Percentiles rank a stretch among this genome's conserved stretches.
These are phyloP conservation scores for Philypnodon macrostomus DNA, from an alignment of 2,797 vertebrate species.

Conservation along the genomic window DNA sequence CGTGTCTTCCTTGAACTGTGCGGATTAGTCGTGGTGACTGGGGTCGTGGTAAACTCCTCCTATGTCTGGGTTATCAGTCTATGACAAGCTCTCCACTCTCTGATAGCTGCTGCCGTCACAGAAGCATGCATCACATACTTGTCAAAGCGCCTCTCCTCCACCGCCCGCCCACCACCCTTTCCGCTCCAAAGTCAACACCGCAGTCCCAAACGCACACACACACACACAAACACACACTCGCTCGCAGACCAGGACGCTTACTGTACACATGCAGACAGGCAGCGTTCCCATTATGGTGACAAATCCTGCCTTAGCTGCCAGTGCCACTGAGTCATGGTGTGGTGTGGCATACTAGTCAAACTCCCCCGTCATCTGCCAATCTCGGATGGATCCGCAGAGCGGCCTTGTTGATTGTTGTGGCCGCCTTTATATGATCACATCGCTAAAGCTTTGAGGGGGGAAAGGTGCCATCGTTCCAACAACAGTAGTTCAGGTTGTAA, in stretches of 20 bases:
- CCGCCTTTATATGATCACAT: slow-evolving; percentile 13
- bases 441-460: slow-evolving; percentile 27
- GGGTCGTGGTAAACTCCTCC: slow-evolving; percentile 42
- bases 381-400: slow-evolving; percentile 61
- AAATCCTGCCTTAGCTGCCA: slow-evolving; percentile 68
- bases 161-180: slow-evolving; percentile 62
- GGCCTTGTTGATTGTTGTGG: slow-evolving; percentile 49
- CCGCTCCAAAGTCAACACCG: slow-evolving; percentile 63
- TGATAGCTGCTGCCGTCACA: slow-evolving; percentile 69
- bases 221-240: slow-evolving; percentile 25
- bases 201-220: slow-evolving; percentile 53
- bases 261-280: slow-evolving; percentile 42
- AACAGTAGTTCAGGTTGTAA: slow-evolving; percentile 59
- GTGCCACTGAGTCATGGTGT: slow-evolving; percentile 69
- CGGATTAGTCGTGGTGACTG: slow-evolving; percentile 38
- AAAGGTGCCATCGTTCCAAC: slow-evolving; percentile 26
- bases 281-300: slow-evolving; percentile 68
- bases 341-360: slow-evolving; percentile 62
- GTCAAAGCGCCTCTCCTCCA: slow-evolving; percentile 67
- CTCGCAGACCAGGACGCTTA: slow-evolving; percentile 16
- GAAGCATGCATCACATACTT: slow-evolving; percentile 70
- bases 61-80: slow-evolving; percentile 61
- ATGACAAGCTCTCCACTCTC: slow-evolving; percentile 58
- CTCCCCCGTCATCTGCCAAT: slow-evolving; percentile 69
- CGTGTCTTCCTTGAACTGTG: slow-evolving; percentile 28